phyloP scores from a whole-genome alignment of 2,888 invertebrate genomes.

The Ditula angustiorana region DNA sequence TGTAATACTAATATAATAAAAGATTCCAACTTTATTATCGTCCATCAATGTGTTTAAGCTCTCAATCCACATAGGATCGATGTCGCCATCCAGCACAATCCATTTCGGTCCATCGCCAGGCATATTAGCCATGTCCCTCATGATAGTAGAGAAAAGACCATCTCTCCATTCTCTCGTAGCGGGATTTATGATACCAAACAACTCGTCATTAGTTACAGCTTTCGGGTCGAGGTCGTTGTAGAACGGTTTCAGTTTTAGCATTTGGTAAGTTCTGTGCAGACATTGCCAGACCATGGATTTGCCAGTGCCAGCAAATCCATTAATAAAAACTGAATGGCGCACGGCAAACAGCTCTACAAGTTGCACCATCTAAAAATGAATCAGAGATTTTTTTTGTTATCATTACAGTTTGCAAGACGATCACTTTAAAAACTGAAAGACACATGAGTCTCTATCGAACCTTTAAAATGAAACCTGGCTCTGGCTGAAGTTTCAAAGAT shows the following conservation, averaged over 20 bases:
- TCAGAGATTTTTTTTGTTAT: too few species aligned
- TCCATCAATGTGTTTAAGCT: conserved; percentile 98
- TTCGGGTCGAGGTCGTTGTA: conserved; percentile 98
- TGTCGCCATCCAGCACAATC: conserved; percentile 98
- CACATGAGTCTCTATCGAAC: conserved; percentile 72
- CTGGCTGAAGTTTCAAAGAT: conserved; percentile 95
- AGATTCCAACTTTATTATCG: conserved; percentile 92
- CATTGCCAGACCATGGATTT: conserved; percentile 98
- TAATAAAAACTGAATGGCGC: conserved; percentile 96
- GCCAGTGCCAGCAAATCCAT: conserved; percentile 95
- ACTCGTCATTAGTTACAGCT: conserved; percentile 97
- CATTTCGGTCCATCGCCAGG: conserved; percentile 95
- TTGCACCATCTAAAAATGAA: conserved; percentile 90
- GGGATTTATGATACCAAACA: conserved; percentile 97
- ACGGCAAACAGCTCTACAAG: conserved; percentile 97
- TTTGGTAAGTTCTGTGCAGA: conserved; percentile 91
- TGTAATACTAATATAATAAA: not conserved
- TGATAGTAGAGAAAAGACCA: conserved; percentile 96
- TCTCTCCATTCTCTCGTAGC: conserved; percentile 96
- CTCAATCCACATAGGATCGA: conserved; percentile 99
- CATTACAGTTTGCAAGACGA: too few species aligned
- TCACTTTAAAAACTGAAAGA: too few species aligned
- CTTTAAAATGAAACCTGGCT: conserved; percentile 94
- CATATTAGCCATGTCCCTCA: conserved; percentile 97
- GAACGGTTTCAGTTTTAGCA: conserved; percentile 92